Conservation (phyloP, 53 echinoderm and acorn worm genomes). For the Holothuria leucospilota region DNA sequence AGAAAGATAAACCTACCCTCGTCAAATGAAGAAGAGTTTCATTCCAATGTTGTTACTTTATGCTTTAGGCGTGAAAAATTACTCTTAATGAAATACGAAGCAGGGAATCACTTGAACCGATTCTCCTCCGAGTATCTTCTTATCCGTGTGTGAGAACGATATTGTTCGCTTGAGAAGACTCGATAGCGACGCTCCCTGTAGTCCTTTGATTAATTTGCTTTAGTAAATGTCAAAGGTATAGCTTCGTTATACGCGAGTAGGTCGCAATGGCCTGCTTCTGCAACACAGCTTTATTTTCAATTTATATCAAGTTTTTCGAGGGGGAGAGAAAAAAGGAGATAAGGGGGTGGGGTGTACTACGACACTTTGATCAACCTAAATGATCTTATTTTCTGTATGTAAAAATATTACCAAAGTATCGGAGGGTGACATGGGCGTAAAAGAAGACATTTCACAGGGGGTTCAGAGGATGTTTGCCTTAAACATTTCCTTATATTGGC, state of each 20-base stretch:
- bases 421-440: no score
- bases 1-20: no score
- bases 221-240: slow-evolving; percentile 30
- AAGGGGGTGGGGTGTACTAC: no score
- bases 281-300: no score
- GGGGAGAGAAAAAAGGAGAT: no score
- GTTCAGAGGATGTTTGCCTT: no score
- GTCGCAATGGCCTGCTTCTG: neutral
- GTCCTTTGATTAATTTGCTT: slow-evolving; percentile 27
- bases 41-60: slow-evolving; percentile 11
- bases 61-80: slow-evolving; percentile 6
- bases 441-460: no score
- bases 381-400: no score
- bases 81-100: slow-evolving; percentile 18
- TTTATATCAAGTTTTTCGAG: no score
- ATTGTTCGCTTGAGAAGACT: slow-evolving; percentile 1
- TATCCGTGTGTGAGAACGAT: neutral
- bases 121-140: neutral
- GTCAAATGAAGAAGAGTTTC: neutral
- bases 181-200: neutral
- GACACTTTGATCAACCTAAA: no score
- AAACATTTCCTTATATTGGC: no score
- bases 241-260: neutral
- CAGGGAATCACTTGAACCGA: neutral
- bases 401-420: no score